These are phyloP conservation scores for Phalanger gymnotis DNA, from an alignment of 2,797 vertebrate genomes.

Conservation along the genomic window DNA sequence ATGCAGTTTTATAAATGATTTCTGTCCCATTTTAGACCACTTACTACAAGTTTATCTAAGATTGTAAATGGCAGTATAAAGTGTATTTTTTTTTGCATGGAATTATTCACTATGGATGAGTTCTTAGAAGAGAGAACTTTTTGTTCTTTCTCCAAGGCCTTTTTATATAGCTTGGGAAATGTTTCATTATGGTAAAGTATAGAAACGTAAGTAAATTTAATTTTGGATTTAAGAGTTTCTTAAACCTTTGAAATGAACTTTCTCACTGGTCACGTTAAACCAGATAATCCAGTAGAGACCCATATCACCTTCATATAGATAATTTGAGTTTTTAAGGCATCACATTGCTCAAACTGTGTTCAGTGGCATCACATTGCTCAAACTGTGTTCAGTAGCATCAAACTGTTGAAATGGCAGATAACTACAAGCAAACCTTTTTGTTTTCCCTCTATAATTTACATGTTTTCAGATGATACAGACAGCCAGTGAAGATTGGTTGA, in stretches of 20 bases:
- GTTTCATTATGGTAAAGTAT: conserved; percentile 31
- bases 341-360: neutral
- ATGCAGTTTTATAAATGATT: conserved; percentile 39
- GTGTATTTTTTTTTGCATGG: conserved; percentile 58
- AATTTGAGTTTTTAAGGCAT: conserved; percentile 38
- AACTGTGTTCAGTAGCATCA: neutral
- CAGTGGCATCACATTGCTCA: neutral
- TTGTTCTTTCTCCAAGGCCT: conserved; percentile 33
- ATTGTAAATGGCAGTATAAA: conserved; percentile 32
- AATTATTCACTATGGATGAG: conserved; percentile 38
- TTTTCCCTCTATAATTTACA: neutral
- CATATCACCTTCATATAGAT: conserved; percentile 39
- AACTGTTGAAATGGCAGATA: neutral
- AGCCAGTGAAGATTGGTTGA: neutral
- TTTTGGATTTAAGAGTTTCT: conserved; percentile 43
- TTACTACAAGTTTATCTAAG: conserved; percentile 21
- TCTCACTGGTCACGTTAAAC: neutral
- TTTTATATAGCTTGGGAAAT: conserved; percentile 23
- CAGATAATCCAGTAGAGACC: neutral
- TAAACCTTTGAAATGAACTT: conserved; percentile 36
- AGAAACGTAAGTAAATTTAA: conserved; percentile 53
- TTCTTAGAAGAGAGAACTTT: conserved; percentile 23
- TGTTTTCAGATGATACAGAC: neutral
- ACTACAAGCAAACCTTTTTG: neutral
- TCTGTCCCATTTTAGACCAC: conserved; percentile 15